These are phyloP conservation scores for Baronia brevicornis DNA, from an alignment of 2,888 invertebrate genomes.

Conservation along the genomic window DNA sequence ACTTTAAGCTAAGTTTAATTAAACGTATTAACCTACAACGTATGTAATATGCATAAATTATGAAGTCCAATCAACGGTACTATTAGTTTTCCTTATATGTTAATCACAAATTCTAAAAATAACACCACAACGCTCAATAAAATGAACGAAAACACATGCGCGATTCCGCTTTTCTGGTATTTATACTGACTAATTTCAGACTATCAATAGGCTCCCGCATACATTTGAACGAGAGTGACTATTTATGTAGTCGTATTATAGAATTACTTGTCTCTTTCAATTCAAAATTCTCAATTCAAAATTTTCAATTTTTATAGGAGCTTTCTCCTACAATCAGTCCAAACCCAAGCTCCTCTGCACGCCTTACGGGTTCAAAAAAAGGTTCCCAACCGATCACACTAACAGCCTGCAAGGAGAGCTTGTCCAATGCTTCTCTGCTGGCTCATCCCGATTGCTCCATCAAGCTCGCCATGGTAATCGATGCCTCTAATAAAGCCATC, in stretches of 20 bases:
- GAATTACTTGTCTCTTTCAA: conserved; percentile 32
- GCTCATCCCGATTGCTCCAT: conserved; percentile 28
- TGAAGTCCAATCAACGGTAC: conserved; percentile 14
- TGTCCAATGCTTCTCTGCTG: conserved; percentile 26
- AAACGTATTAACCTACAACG: too few relatives aligned
- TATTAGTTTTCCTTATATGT: conserved; percentile 13
- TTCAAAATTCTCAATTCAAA: too few relatives aligned
- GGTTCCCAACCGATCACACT: conserved; percentile 25
- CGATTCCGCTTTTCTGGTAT: conserved; percentile 36
- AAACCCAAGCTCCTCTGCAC: conserved; percentile 33
- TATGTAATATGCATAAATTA: too few relatives aligned
- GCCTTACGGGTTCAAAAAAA: conserved; percentile 24
- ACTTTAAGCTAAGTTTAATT: too few relatives aligned
- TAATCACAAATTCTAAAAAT: conserved; percentile 44
- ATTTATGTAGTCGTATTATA: conserved; percentile 32
- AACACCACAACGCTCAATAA: conserved; percentile 62
- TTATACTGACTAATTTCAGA: conserved; percentile 22
- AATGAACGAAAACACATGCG: conserved; percentile 56
- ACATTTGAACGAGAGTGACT: conserved; percentile 17
- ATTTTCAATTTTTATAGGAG: conserved; percentile 30
- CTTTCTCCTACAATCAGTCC: conserved; percentile 34
- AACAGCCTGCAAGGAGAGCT: conserved; percentile 24
- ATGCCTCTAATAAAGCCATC: conserved; percentile 18
- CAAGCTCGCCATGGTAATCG: conserved; percentile 28
- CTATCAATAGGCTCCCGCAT: neutral